Evolutionary conservation across 2,113 vertebrate genomes (phyloP), one percentile per base, ranked within the genome.

Genomic region (Aleadryas rufinucha): DNA sequence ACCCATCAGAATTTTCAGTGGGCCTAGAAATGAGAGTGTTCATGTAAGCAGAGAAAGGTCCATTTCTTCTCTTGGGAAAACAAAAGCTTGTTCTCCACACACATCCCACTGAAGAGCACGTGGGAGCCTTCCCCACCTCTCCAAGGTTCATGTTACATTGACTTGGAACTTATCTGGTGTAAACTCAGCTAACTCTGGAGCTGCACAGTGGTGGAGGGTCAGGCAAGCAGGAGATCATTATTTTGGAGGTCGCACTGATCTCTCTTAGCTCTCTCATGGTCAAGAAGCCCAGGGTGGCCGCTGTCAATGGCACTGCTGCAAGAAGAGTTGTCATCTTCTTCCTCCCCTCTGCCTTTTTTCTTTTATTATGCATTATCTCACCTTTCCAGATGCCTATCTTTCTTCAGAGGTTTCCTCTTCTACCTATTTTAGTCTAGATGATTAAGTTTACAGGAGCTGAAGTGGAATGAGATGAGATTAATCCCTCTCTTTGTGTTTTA

Each of bases 141-240:
- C 27, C 44, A 42, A 30, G 30, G 23, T 19, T 70, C 5, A 7
- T 37, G 10, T 13, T 52, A 1, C 9, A 20, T 26, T 70, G 16
- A 8, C 23, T 31, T 76, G 30, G 35, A 66, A 21, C 23, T 76
- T 60, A 24, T 13, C 35, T 59, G 70, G 42, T 4, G 1, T 17
- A 20, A 79, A 28, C 44, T 22, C 24, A 82, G 23, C 28, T 37
- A 1, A 5, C 2, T 35, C n/a, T n/a, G 0, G 2, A 60, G n/a
- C 13, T 76, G 31, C 28, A 54, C 60, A 19, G 8, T 21, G 60
- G 13, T 42, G 42, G 45, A 65, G 15, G 27, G 8, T 35, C 24
- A 54, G 75, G 31, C 52, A 31, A 79, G 23, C 37, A 59, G 42
- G 60, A 59, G 41, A 19, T 21, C 13, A 33, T 64, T 64, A 9